Percentiles rank a stretch among this genome's conserved stretches.
Conservation (phyloP, 1,140 invertebrate species). For the Calycopis cecrops region DNA sequence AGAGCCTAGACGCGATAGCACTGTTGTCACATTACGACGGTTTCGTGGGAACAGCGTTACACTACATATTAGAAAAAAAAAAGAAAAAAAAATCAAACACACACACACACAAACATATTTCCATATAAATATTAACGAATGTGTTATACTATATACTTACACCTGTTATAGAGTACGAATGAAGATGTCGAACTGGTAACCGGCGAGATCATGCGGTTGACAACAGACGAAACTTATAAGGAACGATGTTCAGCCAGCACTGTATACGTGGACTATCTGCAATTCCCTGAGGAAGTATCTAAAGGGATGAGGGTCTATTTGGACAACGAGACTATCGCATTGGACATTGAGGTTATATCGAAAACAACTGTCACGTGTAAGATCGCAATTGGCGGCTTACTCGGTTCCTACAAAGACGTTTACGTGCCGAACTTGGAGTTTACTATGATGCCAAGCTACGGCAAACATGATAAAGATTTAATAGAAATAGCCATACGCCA, state of each 20-base stretch:
- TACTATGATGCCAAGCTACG: conserved; percentile 84
- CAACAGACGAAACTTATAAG: conserved; percentile 82
- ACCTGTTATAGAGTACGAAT: conserved; percentile 73
- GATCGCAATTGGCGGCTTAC: conserved; percentile 68
- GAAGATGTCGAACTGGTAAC: conserved; percentile 76
- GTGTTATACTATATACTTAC: not conserved
- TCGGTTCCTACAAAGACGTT: conserved; percentile 74
- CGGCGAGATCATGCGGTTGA: conserved; percentile 81
- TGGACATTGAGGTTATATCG: conserved; percentile 82
- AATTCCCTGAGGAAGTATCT: conserved; percentile 85
- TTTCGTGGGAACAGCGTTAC: no score
- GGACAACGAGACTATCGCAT: conserved; percentile 87
- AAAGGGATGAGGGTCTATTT: conserved; percentile 81
- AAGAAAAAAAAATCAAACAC: no score
- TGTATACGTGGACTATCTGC: conserved; percentile 88
- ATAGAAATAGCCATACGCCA: conserved; percentile 84
- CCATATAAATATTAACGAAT: not conserved
- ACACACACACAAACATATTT: not conserved
- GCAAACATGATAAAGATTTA: conserved; percentile 86
- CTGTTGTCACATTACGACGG: no score
- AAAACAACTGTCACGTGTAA: conserved; percentile 72
- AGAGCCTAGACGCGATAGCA: no score
- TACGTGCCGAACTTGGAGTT: conserved; percentile 86
- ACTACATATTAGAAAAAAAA: no score
- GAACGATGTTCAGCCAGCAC: conserved; percentile 82